Percentiles rank a stretch among this genome's conserved stretches.
These are phyloP conservation scores for Athene noctua DNA, from an alignment of 2,113 vertebrate species.

Conservation along the genomic window DNA sequence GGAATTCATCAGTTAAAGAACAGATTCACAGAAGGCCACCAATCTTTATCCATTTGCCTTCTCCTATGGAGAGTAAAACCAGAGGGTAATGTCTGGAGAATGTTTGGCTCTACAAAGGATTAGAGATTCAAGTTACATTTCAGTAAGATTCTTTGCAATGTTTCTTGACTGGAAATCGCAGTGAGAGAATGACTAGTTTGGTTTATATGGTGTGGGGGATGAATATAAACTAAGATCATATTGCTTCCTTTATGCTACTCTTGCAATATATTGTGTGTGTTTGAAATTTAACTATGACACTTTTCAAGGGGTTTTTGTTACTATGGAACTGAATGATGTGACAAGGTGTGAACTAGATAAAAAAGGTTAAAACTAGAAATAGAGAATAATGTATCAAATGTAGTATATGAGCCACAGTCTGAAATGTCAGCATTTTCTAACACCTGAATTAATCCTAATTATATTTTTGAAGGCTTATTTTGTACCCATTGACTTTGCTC, in stretches of 20 bases:
- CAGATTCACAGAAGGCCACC: neutral
- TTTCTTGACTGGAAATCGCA: slow-evolving; percentile 2
- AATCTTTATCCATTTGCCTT: neutral
- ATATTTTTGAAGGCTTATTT: neutral
- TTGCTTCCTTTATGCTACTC: neutral
- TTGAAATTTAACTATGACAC: neutral
- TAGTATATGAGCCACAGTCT: neutral
- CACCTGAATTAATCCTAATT: neutral
- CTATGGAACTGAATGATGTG: neutral
- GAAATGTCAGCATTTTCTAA: neutral
- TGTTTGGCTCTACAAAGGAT: neutral
- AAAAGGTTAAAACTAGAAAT: neutral
- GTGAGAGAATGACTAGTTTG: neutral
- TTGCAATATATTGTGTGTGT: neutral
- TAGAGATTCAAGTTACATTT: neutral
- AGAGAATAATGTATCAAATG: neutral
- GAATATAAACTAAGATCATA: neutral
- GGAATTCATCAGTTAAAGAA: neutral
- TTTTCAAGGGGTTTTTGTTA: neutral
- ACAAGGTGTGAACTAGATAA: neutral
- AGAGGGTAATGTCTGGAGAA: neutral
- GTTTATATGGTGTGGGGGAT: neutral
- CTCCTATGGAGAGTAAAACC: neutral
- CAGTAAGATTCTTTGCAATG: neutral
- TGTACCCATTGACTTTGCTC: neutral